Base-by-base conservation (phyloP, 2,797 vertebrate genomes). In the Bucorvus abyssinicus region DNA sequence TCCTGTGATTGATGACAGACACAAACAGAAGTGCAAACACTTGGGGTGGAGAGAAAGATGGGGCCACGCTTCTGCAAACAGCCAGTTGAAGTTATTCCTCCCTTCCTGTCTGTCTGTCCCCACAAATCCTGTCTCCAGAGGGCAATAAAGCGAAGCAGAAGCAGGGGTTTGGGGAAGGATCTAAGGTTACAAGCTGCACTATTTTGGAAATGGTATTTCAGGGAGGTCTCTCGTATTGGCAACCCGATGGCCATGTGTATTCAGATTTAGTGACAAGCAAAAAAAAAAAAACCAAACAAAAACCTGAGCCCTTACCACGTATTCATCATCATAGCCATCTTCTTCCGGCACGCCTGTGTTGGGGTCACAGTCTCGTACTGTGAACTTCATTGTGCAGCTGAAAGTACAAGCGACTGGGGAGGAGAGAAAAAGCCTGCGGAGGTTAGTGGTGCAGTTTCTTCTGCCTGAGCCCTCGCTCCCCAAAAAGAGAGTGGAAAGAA, bases 341-440 rank as follows among this genome's bases (percentile, higher is more conserved):
- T 99, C 99, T 5, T 99, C 99, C 0, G 99, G 99, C 84, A 99
- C 97, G 9, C 99, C 99, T 0, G 99, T 99, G 98, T 98, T 99
- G 11, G 99, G 99, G 97, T 99, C 99, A 6, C 99, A 99, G 97
- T 99, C 99, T 84, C 98, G 97, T 65, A 99, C 99, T 3, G 99
- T 98, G 95, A 99, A 99, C 97, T 98, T 99, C 99, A 99, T 98
- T 1, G 99, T 99, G 81, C 99, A 99, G 97, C 99, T 99, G 95
- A 99, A 99, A 7, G 98, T 99, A 76, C 99, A 99, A 15, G 99
- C 98, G 24, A 99, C 99, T 99, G 97, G 50, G 57, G 6, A 81
- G 34, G 14, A 47, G 24, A 92, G 11, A n/a, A 29, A 76, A 44
- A 94, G 20, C 17, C 12, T 7, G 2, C 3, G 10, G 3, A 6